Base-by-base conservation (phyloP, 2,113 vertebrate genomes). In the Struthio camelus region DNA sequence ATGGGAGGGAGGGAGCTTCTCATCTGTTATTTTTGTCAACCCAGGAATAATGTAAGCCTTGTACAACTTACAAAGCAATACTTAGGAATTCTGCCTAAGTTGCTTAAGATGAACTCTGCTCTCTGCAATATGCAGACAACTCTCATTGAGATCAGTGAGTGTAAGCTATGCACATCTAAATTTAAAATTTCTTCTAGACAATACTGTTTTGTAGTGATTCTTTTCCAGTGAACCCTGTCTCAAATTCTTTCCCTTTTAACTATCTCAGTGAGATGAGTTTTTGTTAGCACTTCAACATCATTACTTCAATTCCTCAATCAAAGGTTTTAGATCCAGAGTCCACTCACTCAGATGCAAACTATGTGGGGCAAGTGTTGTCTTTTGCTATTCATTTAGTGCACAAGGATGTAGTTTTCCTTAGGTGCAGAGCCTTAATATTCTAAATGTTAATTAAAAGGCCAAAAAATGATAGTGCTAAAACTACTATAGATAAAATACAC, bases 21-120 rank as follows among this genome's bases (percentile, higher is more conserved):
- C 80, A 36, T 91, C 71, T 64, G 36, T 88, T 94, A 90, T 90
- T 96, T 96, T 94, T 91, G 67, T 95, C 76, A 83, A 6, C 17
- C 32, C 62, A 80, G 51, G 92, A 81, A 96, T 86, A 96, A 94
- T 86, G 71, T 75, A 89, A 87, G 71, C 89, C 94, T 95, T 97
- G 82, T 93, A 61, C 38, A 78, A 75, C 3, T 1, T 17, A 70
- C 79, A 94, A 93, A 91, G 69, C 58, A 61, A 42, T 38, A 54
- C 71, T 95, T 80, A 91, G 42, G 64, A 95, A 59, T 51, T 78
- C 25, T 75, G 79, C 17, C 42, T 78, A 80, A 86, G 36, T 73
- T 94, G 40, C 59, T 87, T 66, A 91, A 87, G 78, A 77, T 66
- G 76, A 91, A 83, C 73, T 90, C 73, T 85, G 40, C 53, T 72